Base-by-base conservation (phyloP, 2,888 invertebrate species). In the Drosophila putrida region DNA sequence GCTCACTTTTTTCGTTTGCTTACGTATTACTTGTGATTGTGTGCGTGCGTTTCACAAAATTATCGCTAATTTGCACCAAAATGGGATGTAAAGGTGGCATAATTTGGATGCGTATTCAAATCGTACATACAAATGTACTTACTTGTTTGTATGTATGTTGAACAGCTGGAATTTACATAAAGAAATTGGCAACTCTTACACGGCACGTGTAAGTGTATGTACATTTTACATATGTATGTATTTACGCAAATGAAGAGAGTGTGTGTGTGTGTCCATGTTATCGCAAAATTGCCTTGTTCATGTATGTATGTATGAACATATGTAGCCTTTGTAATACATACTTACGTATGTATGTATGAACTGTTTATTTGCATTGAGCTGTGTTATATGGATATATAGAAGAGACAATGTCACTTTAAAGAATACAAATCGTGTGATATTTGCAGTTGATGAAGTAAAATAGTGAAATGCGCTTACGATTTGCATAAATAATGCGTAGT, bases 1-100 rank as follows among this genome's bases (percentile, higher is more conserved):
- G 83, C 90, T 83, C 83, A 83, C 83, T 83, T 89, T 82, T 87
- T 79, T 58, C 75, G 70, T 82, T 89, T 89, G 88, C 83, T 89
- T 83, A 88, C 90, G 90, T 83, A 83, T 83, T 89, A 89, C 68
- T 59, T 82, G 86, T 43, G 43, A n/a, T 44, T 25, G 81, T 82
- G 82, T 81, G 88, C 64, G 81, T 81, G 82, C 71, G 75, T 80
- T 78, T 82, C 65, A 68, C 64, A 75, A 81, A 81, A 88, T 85
- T 75, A 70, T 67, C 81, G 88, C 86, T 72, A 82, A 89, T 88
- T 85, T 78, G 65, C 72, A 69, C 70, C 65, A 59, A 80, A 80
- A 82, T 67, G 57, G 62, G 46, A 38, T 88, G 88, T 71, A 88
- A 88, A 60, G 67, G 67, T 70, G 67, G 58, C 67, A 69, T 72